A percentile compares a stretch with the other conserved stretches of the same genome.
phyloP scores from a whole-genome alignment of 2,888 invertebrate species.

The Conus canariensis region DNA sequence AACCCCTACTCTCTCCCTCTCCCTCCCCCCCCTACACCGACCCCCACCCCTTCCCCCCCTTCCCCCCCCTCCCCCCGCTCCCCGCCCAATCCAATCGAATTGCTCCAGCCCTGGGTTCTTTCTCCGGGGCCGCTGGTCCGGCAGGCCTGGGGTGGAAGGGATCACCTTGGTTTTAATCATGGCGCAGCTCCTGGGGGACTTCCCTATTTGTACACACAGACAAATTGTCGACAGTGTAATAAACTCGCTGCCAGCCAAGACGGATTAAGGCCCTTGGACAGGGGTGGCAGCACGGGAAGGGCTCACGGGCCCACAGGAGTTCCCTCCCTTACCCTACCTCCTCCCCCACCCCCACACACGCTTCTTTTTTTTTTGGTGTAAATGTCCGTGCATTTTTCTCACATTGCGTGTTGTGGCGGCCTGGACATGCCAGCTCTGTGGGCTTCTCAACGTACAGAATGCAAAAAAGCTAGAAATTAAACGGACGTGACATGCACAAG shows the following conservation, averaged over 20 bases:
- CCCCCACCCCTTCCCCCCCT: not conserved
- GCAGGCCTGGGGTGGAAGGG: not conserved
- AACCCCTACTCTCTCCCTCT: accelerated
- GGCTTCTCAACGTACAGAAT: too few species aligned
- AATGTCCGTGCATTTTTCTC: too few species aligned
- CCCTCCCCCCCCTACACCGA: not conserved
- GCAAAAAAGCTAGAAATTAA: too few species aligned
- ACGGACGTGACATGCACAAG: too few species aligned
- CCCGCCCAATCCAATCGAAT: conserved; percentile 18
- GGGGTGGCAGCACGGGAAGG: not conserved
- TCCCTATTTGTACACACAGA: conserved; percentile 43
- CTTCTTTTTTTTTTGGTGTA: too few species aligned
- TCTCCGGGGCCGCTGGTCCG: not conserved
- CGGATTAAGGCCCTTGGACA: conserved; percentile 30
- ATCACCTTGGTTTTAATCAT: conserved; percentile 42
- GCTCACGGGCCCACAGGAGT: not conserved
- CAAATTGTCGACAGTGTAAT: conserved; percentile 43
- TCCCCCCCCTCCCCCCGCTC: not conserved
- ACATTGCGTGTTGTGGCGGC: too few species aligned
- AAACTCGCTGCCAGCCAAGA: conserved; percentile 35
- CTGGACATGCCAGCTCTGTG: too few species aligned
- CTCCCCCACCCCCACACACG: too few species aligned
- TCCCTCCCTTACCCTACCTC: too few species aligned
- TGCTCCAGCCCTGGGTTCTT: not conserved
- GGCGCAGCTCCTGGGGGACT: conserved; percentile 34